A percentile compares a stretch with the other conserved stretches of the same genome.
Conservation (phyloP, 2,113 vertebrate species). For the Acinonyx jubatus region DNA sequence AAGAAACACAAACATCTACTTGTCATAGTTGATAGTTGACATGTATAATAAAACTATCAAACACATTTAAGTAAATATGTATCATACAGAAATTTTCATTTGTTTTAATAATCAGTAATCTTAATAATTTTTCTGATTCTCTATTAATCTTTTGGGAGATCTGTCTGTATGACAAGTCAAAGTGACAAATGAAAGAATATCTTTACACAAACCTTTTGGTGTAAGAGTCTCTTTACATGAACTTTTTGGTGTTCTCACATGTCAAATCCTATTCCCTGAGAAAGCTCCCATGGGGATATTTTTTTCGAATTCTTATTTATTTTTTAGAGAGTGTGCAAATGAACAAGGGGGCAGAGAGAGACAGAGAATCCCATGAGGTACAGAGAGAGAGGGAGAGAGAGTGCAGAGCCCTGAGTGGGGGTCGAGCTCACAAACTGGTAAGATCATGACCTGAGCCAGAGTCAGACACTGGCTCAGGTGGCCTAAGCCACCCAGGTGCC, state of each 20-base stretch:
- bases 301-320: neutral
- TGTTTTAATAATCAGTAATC: neutral
- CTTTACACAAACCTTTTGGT: neutral
- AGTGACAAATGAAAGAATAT: neutral
- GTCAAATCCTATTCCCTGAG: neutral
- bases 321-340: no score
- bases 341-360: no score
- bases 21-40: neutral
- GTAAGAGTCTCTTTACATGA: neutral
- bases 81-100: neutral
- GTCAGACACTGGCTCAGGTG: no score
- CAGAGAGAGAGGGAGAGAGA: no score
- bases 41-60: neutral
- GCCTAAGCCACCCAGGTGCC: no score
- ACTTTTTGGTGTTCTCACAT: neutral
- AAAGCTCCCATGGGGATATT: neutral
- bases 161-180: neutral
- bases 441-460: no score
- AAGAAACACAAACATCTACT: slow-evolving; percentile 12
- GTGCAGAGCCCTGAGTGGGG: no score
- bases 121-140: neutral
- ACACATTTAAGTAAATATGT: neutral
- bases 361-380: no score
- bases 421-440: no score
- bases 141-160: neutral